Base-by-base conservation (phyloP, 2,797 vertebrate species). In the Malurus splendens region DNA sequence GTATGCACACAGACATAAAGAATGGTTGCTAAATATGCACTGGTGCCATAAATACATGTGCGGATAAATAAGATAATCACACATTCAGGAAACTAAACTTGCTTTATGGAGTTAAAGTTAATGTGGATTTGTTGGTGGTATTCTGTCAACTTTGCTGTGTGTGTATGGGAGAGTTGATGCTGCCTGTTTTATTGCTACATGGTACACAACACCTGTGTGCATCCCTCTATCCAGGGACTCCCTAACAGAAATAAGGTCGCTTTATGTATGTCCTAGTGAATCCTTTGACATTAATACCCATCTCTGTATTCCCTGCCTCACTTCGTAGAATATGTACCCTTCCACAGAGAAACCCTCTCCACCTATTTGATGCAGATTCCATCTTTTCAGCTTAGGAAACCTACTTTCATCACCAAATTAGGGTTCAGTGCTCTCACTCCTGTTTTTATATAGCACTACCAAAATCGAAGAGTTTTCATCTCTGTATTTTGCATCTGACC, bases 91-190 rank as follows among this genome's bases (percentile, higher is more conserved):
- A 77, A 51, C 16, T 68, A 28, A 54, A 57, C 27, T 67, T 71
- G 19, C 13, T 71, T 74, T 41, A 24, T 74, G 24, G 50, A 44
- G 42, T 77, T 77, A 82, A 76, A 75, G 72, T 81, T 81, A 44
- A 41, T 2, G 1, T 66, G 51, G 24, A 44, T 77, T 67, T 55
- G 23, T 30, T 62, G 20, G 32, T 18, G n/a, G 20, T 5, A 44
- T 28, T n/a, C 23, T 57, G n/a, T 41, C 47, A 66, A 10, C 47
- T 73, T 41, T 77, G 41, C 52, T 44, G 0, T 38, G 3, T 57
- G 12, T 45, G 7, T 62, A 25, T 0, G 0, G 13, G 38, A 70
- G 5, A 6, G 64, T 33, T 61, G 48, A 47, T 51, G 41, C 14
- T 70, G 4, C 38, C 28, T 73, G 1, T 82, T 89, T 70, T 71